Evolutionary conservation across 2,888 invertebrate species (phyloP), one percentile per base, ranked within the genome.

Genomic region (Sylvicola cinctus): DNA sequence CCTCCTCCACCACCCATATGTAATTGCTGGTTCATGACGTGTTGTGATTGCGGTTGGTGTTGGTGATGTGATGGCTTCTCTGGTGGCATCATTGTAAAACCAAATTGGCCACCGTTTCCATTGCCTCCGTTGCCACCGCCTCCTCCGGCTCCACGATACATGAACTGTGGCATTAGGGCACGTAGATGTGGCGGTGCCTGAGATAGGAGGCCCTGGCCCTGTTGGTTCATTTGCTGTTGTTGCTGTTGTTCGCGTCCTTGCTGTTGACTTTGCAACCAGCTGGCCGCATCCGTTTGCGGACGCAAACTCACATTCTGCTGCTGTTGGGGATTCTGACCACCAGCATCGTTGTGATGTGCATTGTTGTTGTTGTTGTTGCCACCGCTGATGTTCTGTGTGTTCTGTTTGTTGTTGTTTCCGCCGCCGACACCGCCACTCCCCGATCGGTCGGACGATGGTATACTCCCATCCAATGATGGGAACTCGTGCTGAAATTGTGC

Each of bases 401-500:
- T 44, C 55, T 51, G 47, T 51, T 57, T 46, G 48, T 51, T 45
- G 35, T 31, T 40, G 43, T 35, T 33, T 34, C 35, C 41, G 41
- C 40, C 41, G 61, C 41, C 42, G 42, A 29, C 34, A 40, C 35
- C 40, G 38, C 38, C 41, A 34, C 63, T 68, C 51, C 62, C 55
- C 39, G 54, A 51, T 48, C 51, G 57, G 44, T 47, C 49, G 44
- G 34, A 29, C 32, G 38, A 32, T 30, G 36, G 36, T 39, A 63
- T 65, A 49, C 68, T 61, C 45, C 68, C 68, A 54, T 68, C 68
- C 48, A 70, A 57, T 54, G 83, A 84, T 52, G 93, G 93, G 66
- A 93, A 93, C 66, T 93, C 93, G 74, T 88, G 85, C 63, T 87
- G 87, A 66, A 88, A 90, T 61, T 81, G 81, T 47, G 84, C 73